Evolutionary conservation across 1,140 invertebrate genomes (phyloP), one percentile per base, ranked within the genome.

Genomic region (Homalodisca vitripennis): DNA sequence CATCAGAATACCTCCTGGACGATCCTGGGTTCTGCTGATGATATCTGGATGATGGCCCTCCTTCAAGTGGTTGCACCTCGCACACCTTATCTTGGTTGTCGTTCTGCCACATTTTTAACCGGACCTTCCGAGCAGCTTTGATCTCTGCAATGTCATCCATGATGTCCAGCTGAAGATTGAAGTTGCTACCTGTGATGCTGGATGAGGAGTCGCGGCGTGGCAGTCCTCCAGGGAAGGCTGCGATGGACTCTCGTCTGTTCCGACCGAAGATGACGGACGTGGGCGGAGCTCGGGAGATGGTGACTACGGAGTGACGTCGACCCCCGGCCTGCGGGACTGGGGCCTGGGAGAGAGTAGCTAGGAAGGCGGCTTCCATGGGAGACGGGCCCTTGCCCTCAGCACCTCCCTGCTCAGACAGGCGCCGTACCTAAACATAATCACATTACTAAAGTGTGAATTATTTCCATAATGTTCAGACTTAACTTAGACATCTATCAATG

Each of bases 101-200:
- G 0, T 89, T 92, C 57, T 89, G 91, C 88, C 90, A 92, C 75
- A 93, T 85, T 78, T 90, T 92, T 83, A 93, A 87, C 51, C 88
- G 83, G 0, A 90, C 91, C 82, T 93, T 92, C 47, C 89, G 83
- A 1, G 75, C 73, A 0, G 89, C 88, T 76, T 91, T 90, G 24
- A 92, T 87, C 66, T 84, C 80, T 0, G 82, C 80, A 41, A 93
- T 93, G 75, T 92, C 90, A 73, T 93, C 91, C 91, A 93, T 92
- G 68, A 93, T 92, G 74, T 93, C 91, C 67, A 93, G 80, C 74
- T 92, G 90, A 22, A 93, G 80, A 77, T 92, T 93, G 76, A 92
- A 91, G 17, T 87, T 86, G 76, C 89, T 92, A 41, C 91, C 91
- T 20, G 84, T 83, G 26, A 87, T 88, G 22, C 88, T 87, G 6